These are phyloP conservation scores for Gymnosoma rotundatum DNA, from an alignment of 2,888 invertebrate species.

Conservation along the genomic window DNA sequence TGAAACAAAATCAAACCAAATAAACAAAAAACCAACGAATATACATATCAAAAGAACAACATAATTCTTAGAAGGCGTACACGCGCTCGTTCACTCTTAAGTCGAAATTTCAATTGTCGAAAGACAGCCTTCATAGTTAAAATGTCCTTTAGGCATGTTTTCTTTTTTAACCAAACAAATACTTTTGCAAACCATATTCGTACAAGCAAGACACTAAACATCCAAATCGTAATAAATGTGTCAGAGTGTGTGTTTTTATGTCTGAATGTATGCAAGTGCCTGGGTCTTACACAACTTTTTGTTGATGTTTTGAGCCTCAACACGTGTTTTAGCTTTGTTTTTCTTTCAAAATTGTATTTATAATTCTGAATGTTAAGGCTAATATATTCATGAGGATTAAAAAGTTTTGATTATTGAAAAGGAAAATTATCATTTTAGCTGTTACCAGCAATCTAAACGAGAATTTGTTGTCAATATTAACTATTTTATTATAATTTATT, in stretches of 20 bases:
- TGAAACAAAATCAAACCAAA: slow-evolving; percentile 42
- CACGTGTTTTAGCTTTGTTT: slow-evolving; percentile 68
- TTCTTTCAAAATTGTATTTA: slow-evolving; percentile 42
- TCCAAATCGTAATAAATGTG: background rate
- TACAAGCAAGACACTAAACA: background rate
- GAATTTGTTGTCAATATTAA: background rate
- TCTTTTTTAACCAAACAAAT: slow-evolving; percentile 40
- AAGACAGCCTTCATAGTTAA: slow-evolving; percentile 54
- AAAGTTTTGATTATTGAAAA: slow-evolving; percentile 22
- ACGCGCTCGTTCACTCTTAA: slow-evolving; percentile 20
- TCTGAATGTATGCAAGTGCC: slow-evolving; percentile 1
- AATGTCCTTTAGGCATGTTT: slow-evolving; percentile 64
- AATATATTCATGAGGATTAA: slow-evolving; percentile 66
- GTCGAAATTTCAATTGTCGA: slow-evolving; percentile 29
- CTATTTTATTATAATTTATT: no score
- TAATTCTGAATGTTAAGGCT: slow-evolving; percentile 50
- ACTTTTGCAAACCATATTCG: background rate
- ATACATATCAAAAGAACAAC: slow-evolving; percentile 62
- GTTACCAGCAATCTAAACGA: background rate
- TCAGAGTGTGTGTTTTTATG: background rate
- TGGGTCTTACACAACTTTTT: slow-evolving; percentile 18
- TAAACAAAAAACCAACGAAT: slow-evolving; percentile 21
- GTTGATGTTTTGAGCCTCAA: slow-evolving; percentile 67
- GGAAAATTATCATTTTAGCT: background rate
- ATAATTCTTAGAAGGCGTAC: slow-evolving; percentile 41